These are phyloP conservation scores for Euleptes europaea DNA, from an alignment of 2,113 vertebrate species.

Conservation along the genomic window DNA sequence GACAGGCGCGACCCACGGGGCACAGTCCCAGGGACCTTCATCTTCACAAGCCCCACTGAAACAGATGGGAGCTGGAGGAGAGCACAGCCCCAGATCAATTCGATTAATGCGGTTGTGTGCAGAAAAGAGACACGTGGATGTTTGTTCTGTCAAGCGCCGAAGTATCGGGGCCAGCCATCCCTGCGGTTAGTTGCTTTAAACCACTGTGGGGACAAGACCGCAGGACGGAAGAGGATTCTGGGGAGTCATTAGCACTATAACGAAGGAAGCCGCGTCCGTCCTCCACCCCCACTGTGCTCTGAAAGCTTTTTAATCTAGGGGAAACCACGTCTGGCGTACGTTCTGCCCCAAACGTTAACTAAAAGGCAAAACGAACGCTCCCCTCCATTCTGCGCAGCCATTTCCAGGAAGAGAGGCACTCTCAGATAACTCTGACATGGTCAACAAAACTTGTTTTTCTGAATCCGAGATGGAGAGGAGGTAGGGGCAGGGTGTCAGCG, in stretches of 20 bases:
- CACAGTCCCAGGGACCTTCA: background rate
- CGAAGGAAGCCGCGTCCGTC: background rate
- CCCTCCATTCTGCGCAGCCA: background rate
- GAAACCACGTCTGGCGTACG: background rate
- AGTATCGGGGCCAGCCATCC: background rate
- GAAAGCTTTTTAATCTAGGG: conserved; percentile 20
- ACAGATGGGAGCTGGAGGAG: too few relatives aligned
- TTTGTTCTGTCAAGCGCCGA: background rate
- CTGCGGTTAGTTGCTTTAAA: background rate
- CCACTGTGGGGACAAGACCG: background rate
- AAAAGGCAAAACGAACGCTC: conserved; percentile 53
- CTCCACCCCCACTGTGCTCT: background rate
- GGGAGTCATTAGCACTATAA: background rate
- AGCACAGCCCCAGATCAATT: too few relatives aligned
- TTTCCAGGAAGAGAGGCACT: conserved; percentile 56
- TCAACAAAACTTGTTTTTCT: conserved; percentile 12
- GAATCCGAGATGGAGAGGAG: background rate
- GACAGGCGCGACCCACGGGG: background rate
- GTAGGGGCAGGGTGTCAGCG: background rate
- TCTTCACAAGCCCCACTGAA: background rate
- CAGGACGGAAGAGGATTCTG: background rate
- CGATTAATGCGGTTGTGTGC: too few relatives aligned
- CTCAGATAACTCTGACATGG: background rate
- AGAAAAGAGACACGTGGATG: background rate
- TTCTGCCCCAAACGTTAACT: background rate